Percentiles rank a stretch among this genome's conserved stretches.
These are phyloP conservation scores for Acanthaster planci DNA, from an alignment of 35 echinoderm and acorn worm genomes.

Conservation along the genomic window DNA sequence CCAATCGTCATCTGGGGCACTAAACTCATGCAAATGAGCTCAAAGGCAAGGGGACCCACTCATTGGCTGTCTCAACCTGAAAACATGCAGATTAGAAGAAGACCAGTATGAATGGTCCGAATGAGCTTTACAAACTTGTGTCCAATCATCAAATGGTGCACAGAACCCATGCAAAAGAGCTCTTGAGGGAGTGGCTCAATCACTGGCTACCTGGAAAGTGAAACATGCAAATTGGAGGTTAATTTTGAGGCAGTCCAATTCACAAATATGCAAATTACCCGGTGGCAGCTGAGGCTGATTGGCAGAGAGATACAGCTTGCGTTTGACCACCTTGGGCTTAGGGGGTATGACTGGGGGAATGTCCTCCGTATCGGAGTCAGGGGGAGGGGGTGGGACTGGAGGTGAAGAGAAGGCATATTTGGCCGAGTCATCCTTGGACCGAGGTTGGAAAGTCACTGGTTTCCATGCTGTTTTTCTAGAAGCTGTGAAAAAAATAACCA, in stretches of 20 bases:
- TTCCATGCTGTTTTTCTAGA: conserved; percentile 16
- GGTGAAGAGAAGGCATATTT: conserved; percentile 45
- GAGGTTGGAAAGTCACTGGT: conserved; percentile 39
- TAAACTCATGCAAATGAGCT: too few species aligned
- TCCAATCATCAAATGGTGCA: too few species aligned
- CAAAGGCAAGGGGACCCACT: too few species aligned
- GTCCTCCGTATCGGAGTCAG: conserved; percentile 50
- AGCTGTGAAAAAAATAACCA: background rate
- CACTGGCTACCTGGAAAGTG: background rate
- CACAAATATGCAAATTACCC: conserved; percentile 15
- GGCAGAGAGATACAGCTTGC: conserved; percentile 57
- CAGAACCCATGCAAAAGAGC: conserved; percentile 14
- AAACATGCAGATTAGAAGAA: too few species aligned
- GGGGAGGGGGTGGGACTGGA: conserved; percentile 52
- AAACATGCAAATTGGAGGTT: conserved; percentile 14
- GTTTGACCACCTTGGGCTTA: conserved; percentile 60
- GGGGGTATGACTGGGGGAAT: conserved; percentile 45
- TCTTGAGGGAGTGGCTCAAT: background rate
- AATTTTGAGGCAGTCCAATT: background rate
- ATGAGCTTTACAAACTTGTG: too few species aligned
- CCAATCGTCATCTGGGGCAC: too few species aligned
- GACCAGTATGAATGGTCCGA: too few species aligned
- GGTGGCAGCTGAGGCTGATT: conserved; percentile 33
- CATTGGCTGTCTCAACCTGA: too few species aligned
- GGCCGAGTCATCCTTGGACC: background rate